These are phyloP conservation scores for Baccha elongata DNA, from an alignment of 2,888 invertebrate species.

Conservation along the genomic window DNA sequence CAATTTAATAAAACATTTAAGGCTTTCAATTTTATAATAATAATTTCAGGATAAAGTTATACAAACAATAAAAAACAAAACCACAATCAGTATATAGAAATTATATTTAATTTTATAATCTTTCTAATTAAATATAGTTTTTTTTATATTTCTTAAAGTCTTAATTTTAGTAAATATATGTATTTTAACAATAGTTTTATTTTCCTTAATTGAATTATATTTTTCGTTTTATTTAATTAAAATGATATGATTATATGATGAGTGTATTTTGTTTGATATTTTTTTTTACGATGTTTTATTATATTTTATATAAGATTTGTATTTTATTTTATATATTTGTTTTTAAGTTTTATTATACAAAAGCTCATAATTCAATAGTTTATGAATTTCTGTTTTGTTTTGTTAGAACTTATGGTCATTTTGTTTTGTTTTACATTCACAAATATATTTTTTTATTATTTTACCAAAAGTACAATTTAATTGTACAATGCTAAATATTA, in stretches of 20 bases:
- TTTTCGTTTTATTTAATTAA: slow-evolving; percentile 39
- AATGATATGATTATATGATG: slow-evolving; percentile 70
- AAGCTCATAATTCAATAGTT: slow-evolving; percentile 15
- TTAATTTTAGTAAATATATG: slow-evolving; percentile 51
- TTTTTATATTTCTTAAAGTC: slow-evolving; percentile 23
- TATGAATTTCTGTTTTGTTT: neutral
- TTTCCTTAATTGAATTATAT: slow-evolving; percentile 32
- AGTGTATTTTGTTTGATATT: slow-evolving; percentile 37
- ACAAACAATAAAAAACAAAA: slow-evolving; percentile 17
- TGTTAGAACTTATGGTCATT: slow-evolving; percentile 29
- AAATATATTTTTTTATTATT: neutral
- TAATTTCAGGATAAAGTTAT: neutral
- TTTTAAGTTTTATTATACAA: slow-evolving; percentile 21
- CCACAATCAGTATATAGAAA: neutral
- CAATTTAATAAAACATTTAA: slow-evolving; percentile 54
- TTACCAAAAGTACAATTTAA: slow-evolving; percentile 15
- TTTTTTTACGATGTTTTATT: neutral
- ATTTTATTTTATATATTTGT: slow-evolving; percentile 10
- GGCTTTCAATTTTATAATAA: slow-evolving; percentile 36
- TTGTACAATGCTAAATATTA: neutral
- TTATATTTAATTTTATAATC: neutral
- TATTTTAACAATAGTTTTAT: slow-evolving; percentile 41
- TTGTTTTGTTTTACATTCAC: neutral
- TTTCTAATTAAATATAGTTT: slow-evolving; percentile 5
- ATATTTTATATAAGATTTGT: slow-evolving; percentile 38